Evolutionary conservation across 2,113 vertebrate species (phyloP).

Genomic region (Protobothrops flavoviridis): DNA sequence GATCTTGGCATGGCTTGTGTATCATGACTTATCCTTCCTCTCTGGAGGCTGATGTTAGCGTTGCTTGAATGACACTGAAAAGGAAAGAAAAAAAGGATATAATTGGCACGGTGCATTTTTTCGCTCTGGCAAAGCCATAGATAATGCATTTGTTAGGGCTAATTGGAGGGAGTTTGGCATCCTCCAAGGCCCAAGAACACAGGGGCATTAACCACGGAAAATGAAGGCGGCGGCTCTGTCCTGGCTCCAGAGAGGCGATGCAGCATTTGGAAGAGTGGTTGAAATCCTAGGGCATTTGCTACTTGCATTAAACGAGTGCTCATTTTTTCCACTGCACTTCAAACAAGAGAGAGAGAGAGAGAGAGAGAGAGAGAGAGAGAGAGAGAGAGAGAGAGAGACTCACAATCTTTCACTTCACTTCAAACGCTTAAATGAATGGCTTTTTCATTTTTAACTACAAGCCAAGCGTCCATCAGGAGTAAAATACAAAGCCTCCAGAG

Average conservation of each 20-base stretch:
- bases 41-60: neutral
- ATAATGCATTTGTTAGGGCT: neutral
- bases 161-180: neutral
- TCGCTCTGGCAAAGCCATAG: neutral
- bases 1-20: neutral
- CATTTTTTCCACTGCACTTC: conserved; percentile 6
- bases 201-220: neutral
- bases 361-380: too few species aligned
- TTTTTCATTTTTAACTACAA: conserved; percentile 39
- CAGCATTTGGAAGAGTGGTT: neutral
- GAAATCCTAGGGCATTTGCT: neutral
- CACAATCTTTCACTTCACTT: conserved; percentile 30
- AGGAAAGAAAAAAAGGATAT: neutral
- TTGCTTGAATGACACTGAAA: neutral
- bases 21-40: neutral
- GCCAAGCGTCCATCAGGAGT: conserved; percentile 17
- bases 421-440: neutral
- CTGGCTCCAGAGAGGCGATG: neutral
- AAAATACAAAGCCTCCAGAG: conserved; percentile 37
- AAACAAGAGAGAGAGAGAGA: neutral
- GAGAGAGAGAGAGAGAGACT: neutral
- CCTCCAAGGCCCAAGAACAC: neutral
- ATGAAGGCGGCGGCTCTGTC: neutral
- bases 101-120: conserved; percentile 10
- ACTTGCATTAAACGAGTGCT: neutral